Conservation (phyloP, 2,888 invertebrate genomes). For the Zaprionus lineosus region DNA sequence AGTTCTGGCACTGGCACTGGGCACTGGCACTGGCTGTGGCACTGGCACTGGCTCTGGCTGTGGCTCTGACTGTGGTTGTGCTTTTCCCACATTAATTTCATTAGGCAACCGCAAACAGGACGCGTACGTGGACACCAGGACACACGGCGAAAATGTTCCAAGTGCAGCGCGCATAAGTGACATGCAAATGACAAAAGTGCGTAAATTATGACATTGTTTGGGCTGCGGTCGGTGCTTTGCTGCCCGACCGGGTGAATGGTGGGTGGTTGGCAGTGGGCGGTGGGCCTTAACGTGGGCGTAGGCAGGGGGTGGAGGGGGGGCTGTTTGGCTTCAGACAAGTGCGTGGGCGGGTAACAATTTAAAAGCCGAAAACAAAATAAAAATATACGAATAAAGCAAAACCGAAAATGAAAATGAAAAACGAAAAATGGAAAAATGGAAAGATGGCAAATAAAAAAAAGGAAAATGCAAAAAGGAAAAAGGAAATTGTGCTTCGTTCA, state of each 20-base stretch:
- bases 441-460: not conserved
- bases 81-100: constrained; percentile 62
- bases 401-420: too few relatives aligned
- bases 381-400: constrained; percentile 8
- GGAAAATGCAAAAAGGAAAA: constrained; percentile 18
- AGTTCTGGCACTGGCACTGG: too few relatives aligned
- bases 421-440: too few relatives aligned
- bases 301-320: constrained; percentile 3
- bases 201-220: constrained; percentile 70
- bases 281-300: constrained; percentile 2
- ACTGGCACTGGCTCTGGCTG: too few relatives aligned
- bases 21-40: too few relatives aligned
- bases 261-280: not conserved
- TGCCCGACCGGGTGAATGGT: not conserved
- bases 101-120: constrained; percentile 52
- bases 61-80: too few relatives aligned
- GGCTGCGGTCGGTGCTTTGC: not conserved
- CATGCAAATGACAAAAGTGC: constrained; percentile 67
- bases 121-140: constrained; percentile 37
- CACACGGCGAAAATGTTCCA: constrained; percentile 49
- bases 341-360: too few relatives aligned
- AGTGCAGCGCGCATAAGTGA: constrained; percentile 43
- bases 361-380: constrained; percentile 16
- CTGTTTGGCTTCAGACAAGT: too few relatives aligned
- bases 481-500: constrained; percentile 45